These are phyloP conservation scores for Phalacrocorax carbo DNA, from an alignment of 2,113 vertebrate genomes.

Conservation along the genomic window DNA sequence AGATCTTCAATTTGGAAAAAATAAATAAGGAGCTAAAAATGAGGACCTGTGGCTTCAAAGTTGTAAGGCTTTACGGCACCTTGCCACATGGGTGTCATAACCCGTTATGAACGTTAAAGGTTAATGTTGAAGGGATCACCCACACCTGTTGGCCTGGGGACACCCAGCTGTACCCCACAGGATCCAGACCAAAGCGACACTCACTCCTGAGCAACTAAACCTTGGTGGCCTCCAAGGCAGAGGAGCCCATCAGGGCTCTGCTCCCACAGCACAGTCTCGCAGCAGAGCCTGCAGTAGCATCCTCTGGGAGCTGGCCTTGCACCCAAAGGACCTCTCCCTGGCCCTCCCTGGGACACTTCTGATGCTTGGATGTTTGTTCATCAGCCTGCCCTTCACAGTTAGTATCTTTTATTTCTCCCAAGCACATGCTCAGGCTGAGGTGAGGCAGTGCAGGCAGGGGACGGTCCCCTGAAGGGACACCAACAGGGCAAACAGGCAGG, in stretches of 20 bases:
- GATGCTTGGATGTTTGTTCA: not conserved
- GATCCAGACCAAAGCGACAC: not conserved
- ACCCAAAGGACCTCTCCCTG: accelerated
- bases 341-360: not conserved
- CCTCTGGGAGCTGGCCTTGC: not conserved
- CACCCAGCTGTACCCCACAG: not conserved
- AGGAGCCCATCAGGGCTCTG: not conserved
- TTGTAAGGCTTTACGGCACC: not conserved
- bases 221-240: not conserved
- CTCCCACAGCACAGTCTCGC: not conserved
- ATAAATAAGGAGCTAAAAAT: not conserved
- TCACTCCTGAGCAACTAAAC: accelerated
- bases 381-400: not conserved
- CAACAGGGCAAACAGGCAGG: not conserved
- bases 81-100: not conserved
- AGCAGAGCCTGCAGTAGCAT: not conserved
- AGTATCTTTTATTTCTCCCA: not conserved
- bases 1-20: not conserved
- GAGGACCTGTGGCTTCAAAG: not conserved
- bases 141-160: not conserved
- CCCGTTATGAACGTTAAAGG: not conserved
- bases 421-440: not conserved
- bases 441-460: not conserved
- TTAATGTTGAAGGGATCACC: not conserved
- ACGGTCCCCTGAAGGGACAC: not conserved